These are phyloP conservation scores for Zaprionus vittiger DNA, from an alignment of 1,140 invertebrate genomes.

Conservation along the genomic window DNA sequence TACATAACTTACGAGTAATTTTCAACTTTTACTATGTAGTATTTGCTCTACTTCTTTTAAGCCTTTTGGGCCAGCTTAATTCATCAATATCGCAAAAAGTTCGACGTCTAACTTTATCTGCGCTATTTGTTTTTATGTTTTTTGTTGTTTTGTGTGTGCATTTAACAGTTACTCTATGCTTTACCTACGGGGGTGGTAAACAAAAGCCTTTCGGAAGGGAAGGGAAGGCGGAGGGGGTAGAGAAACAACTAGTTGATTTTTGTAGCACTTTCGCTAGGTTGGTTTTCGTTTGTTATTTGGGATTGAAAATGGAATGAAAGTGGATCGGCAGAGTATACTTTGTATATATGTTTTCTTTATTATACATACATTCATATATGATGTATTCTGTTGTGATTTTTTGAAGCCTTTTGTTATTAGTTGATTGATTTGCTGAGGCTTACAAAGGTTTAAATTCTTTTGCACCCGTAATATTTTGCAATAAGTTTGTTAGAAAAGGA, in stretches of 20 bases:
- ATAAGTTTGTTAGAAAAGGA: constrained; percentile 3
- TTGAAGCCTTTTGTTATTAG: constrained; percentile 32
- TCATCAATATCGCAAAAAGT: constrained; percentile 8
- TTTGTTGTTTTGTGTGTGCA: constrained; percentile 15
- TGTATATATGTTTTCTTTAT: constrained; percentile 3
- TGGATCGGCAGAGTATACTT: constrained; percentile 1
- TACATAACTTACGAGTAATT: constrained; percentile 11
- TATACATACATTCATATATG: constrained; percentile 1
- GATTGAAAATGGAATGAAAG: not conserved
- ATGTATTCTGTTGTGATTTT: constrained; percentile 1
- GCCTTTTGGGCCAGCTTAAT: constrained; percentile 21
- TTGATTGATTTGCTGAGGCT: constrained; percentile 34
- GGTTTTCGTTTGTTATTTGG: not conserved
- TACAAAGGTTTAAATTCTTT: constrained; percentile 48
- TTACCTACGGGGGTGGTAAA: not conserved
- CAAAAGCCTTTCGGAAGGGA: not conserved
- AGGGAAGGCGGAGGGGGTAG: not conserved
- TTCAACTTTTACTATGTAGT: constrained; percentile 1
- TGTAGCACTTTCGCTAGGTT: constrained; percentile 1
- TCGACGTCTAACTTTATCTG: constrained; percentile 3
- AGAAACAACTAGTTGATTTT: not conserved
- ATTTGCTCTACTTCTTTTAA: not conserved
- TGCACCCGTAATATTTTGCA: constrained; percentile 51
- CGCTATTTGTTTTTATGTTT: constrained; percentile 1
- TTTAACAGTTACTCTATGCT: constrained; percentile 47